phyloP scores from a whole-genome alignment of 2,113 vertebrate genomes.

The Corythornis madagascariensis region DNA sequence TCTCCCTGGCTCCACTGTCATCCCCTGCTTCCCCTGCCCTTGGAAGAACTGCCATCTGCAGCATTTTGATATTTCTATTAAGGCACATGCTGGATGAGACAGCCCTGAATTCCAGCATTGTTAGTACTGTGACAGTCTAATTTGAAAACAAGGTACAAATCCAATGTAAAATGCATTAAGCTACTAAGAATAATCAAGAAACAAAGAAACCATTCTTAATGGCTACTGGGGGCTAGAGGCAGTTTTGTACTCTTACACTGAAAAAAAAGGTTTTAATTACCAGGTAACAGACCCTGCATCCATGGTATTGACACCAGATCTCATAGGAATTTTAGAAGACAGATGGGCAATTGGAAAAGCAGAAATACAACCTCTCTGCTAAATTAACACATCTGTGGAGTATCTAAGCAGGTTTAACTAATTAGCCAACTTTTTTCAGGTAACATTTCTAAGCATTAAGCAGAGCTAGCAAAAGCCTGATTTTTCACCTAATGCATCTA shows the following conservation, averaged over 20 bases:
- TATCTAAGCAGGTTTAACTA: neutral
- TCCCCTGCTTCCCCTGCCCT: neutral
- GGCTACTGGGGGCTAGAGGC: neutral
- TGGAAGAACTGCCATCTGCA: neutral
- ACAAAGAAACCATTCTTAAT: neutral
- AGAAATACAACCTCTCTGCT: neutral
- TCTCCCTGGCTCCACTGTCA: neutral
- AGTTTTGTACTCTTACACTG: neutral
- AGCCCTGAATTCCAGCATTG: neutral
- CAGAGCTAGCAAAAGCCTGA: neutral
- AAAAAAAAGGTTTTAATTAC: neutral
- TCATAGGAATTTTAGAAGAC: neutral
- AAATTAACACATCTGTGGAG: neutral
- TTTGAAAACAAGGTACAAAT: neutral
- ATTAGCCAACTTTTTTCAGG: neutral
- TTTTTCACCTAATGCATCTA: neutral
- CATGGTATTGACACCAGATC: neutral
- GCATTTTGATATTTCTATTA: neutral
- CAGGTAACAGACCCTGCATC: neutral
- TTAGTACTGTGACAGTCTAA: neutral
- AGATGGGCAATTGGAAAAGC: neutral
- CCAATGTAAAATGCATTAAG: neutral
- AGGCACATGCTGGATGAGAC: neutral
- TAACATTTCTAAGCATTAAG: neutral
- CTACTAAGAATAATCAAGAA: neutral